These are phyloP conservation scores for Paralinhomoeus sp. DNA, from an alignment of 2,888 invertebrate species.

Conservation along the genomic window DNA sequence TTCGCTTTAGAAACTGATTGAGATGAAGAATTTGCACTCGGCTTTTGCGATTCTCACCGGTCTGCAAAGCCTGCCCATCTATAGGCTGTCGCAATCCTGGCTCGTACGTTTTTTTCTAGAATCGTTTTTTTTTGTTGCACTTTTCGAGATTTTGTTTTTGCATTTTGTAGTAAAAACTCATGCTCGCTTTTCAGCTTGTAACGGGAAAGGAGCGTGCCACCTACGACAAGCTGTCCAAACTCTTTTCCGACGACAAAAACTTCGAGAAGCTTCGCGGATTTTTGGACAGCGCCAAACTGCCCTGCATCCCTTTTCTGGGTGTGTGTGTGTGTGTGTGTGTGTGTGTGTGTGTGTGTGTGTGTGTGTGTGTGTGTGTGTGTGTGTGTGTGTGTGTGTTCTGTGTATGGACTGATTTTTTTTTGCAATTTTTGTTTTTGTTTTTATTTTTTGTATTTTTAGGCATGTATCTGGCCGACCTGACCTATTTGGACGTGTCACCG, in stretches of 20 bases:
- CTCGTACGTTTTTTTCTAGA: conserved; percentile 20
- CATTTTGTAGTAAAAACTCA: too few relatives aligned
- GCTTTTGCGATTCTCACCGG: conserved; percentile 78
- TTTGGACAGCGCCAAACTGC: conserved; percentile 53
- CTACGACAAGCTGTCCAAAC: conserved; percentile 63
- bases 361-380: too few relatives aligned
- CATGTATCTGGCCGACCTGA: too few relatives aligned
- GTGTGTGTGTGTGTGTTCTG: too few relatives aligned
- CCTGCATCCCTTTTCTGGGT: conserved; percentile 81
- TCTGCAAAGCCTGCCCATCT: conserved; percentile 71
- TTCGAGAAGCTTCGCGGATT: conserved; percentile 64
- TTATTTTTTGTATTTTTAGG: too few relatives aligned
- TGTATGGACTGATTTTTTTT: too few relatives aligned
- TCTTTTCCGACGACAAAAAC: conserved; percentile 71
- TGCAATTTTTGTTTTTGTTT: too few relatives aligned
- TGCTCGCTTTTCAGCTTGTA: conserved; percentile 36
- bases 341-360: too few relatives aligned
- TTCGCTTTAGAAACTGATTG: conserved; percentile 43
- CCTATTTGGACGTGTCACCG: too few relatives aligned
- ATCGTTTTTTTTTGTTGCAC: not conserved
- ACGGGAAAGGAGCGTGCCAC: conserved; percentile 64
- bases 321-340: too few relatives aligned
- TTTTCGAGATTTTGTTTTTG: not conserved
- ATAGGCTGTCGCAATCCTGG: conserved; percentile 38
- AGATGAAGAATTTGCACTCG: conserved; percentile 74